Evolutionary conservation across 2,797 vertebrate species (phyloP).

Genomic region (Pseudochaenichthys georgianus): DNA sequence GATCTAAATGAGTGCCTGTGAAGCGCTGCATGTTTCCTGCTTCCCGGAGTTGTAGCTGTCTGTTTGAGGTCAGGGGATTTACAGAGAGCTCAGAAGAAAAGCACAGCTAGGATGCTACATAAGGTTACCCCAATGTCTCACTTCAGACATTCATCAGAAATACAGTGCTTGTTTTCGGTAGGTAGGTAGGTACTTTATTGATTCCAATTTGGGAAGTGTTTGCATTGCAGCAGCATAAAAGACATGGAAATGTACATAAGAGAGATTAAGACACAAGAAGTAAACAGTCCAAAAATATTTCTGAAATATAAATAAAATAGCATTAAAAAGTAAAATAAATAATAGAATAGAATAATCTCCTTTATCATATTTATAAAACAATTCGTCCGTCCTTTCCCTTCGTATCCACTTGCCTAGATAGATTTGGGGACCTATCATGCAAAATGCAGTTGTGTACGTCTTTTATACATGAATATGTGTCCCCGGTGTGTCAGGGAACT

Average conservation of each 20-base stretch:
- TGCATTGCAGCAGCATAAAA: too few relatives aligned
- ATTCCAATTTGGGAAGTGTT: too few relatives aligned
- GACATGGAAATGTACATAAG: too few relatives aligned
- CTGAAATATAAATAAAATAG: too few relatives aligned
- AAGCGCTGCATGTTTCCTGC: conserved; percentile 25
- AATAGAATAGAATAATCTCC: too few relatives aligned
- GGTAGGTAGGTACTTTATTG: too few relatives aligned
- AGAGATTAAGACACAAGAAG: too few relatives aligned
- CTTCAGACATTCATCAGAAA: conserved; percentile 8
- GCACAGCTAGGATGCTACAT: background rate
- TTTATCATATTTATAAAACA: background rate
- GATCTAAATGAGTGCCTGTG: conserved; percentile 46
- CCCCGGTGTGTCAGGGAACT: too few relatives aligned
- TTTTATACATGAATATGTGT: too few relatives aligned
- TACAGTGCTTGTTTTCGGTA: background rate
- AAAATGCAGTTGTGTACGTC: too few relatives aligned
- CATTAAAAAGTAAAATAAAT: too few relatives aligned
- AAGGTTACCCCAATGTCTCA: conserved; percentile 17
- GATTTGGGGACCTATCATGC: background rate
- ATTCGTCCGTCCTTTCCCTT: background rate
- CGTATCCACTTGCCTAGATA: background rate
- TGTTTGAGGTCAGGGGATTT: conserved; percentile 57
- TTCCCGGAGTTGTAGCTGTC: conserved; percentile 37
- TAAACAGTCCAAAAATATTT: too few relatives aligned
- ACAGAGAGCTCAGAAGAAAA: conserved; percentile 35